Evolutionary conservation across 2,888 invertebrate species (phyloP), one percentile per base, ranked within the genome.

Genomic region (Drosophila lutescens): DNA sequence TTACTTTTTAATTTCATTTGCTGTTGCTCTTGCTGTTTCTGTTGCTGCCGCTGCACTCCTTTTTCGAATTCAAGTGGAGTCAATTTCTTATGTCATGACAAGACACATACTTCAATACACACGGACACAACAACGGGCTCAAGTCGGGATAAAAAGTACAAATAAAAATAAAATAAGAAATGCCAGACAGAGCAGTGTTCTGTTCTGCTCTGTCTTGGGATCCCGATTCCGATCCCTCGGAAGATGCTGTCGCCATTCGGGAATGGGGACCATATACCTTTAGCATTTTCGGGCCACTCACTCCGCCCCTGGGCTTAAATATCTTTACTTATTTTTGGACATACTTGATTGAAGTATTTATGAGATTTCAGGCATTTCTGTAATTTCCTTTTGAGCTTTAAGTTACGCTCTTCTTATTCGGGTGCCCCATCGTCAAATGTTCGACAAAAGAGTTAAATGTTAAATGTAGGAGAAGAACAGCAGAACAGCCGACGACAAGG

Each of bases 301-400:
- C 7, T 43, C 10, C 12, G 15, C 40, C 38, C 36, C 26, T 62
- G 66, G 76, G 87, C 82, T 80, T 80, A 85, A 85, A 85, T 86
- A 85, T 84, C 76, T 82, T 84, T 77, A 72, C 79, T 85, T 81
- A 80, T 85, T 88, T 89, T 89, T 80, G 85, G 82, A 88, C 85
- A 87, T 86, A 78, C 79, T 89, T 90, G 88, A 88, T 88, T 88
- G 90, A 88, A 88, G 88, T 85, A 88, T 88, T 88, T 88, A 88
- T 88, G 90, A 85, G 88, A 89, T 89, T 88, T 89, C 72, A 84
- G 89, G 90, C 83, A 88, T 89, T 85, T 87, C 76, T 79, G 89
- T 89, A 87, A 89, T 89, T 89, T 87, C 74, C 70, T 76, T 83
- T 76, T 74, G 72, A 85, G 85, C 81, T 79, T 88, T 71, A 85